Percentiles rank a stretch among this genome's conserved stretches.
These are phyloP conservation scores for Galerucella calmariensis DNA, from an alignment of 2,888 invertebrate genomes.

Conservation along the genomic window DNA sequence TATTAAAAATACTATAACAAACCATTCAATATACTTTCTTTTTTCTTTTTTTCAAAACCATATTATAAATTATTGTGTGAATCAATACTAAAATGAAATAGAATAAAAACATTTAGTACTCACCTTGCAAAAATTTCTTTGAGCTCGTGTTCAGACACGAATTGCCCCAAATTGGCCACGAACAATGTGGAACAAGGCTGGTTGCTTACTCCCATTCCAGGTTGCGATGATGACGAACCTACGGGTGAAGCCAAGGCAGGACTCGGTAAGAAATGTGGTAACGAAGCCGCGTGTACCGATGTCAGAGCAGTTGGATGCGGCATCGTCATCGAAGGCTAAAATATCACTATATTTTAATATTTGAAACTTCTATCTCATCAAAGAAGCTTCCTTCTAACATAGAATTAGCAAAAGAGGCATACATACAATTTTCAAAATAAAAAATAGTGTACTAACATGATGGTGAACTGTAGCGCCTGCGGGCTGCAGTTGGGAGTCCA, in stretches of 20 bases:
- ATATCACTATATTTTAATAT: conserved; percentile 11
- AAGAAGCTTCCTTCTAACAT: too few relatives aligned
- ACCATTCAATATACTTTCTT: background rate
- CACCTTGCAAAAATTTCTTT: conserved; percentile 99
- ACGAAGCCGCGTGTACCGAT: conserved; percentile 77
- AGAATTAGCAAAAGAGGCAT: too few relatives aligned
- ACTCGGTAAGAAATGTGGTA: conserved; percentile 91
- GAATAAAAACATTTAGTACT: conserved; percentile 12
- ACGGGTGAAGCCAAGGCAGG: conserved; percentile 93
- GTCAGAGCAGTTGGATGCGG: conserved; percentile 75
- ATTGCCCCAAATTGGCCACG: conserved; percentile 97
- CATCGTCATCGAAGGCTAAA: conserved; percentile 70
- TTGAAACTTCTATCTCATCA: too few relatives aligned
- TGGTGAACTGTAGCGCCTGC: conserved; percentile 69
- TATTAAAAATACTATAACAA: conserved; percentile 3
- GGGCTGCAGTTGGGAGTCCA: conserved; percentile 65
- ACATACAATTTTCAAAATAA: background rate
- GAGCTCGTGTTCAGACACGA: conserved; percentile 97
- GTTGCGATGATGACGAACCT: conserved; percentile 79
- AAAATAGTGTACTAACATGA: conserved; percentile 66
- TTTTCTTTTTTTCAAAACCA: background rate
- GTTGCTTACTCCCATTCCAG: conserved; percentile 77
- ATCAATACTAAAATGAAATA: conserved; percentile 5
- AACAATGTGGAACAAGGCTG: conserved; percentile 97
- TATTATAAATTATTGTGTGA: background rate